Evolutionary conservation across 2,797 vertebrate species (phyloP), one percentile per base, ranked within the genome.

Genomic region (Lacerta bilineata): DNA sequence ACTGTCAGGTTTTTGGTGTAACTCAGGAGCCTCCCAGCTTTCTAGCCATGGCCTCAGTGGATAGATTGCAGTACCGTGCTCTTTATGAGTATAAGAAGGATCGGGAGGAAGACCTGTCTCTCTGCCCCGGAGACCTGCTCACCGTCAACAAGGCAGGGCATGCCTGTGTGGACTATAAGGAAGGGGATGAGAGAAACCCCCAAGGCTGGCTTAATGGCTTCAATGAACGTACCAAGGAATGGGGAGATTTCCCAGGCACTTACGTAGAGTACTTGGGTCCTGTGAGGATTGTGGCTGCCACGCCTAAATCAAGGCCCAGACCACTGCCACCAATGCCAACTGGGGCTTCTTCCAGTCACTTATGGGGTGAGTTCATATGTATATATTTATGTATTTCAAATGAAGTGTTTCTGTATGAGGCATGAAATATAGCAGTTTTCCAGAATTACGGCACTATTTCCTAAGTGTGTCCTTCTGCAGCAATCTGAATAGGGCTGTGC

Each of bases 161-260:
- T 90, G 87, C 95, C 76, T 23, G 86, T 84, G 88, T 95, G 5
- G 96, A 96, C 88, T 96, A 95, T 94, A 97, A 97, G 95, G 97
- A 98, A 3, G 97, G 97, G 6, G 97, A 96, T 0, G 97, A 98
- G 93, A 94, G 93, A 6, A 97, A 66, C 94, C 97, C 97, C 84
- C 95, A 95, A 50, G 98, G 97, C 11, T 98, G 97, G 98, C 96
- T 98, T 88, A 96, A 97, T 9, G 98, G 98, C 87, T 88, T 96
- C 95, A 98, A 98, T 25, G 97, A 98, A 87, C 94, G 96, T 93
- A 97, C 97, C 95, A 97, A 97, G 92, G 98, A 98, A 91, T 96
- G 95, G 11, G 97, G 97, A 0, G 93, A 97, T 96, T 98, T 98
- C 85, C 98, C 98, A 0, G 96, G 97, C 90, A 98, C 97, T 27